Conservation (phyloP, 2,113 vertebrate genomes). For the Megalops atlanticus region DNA sequence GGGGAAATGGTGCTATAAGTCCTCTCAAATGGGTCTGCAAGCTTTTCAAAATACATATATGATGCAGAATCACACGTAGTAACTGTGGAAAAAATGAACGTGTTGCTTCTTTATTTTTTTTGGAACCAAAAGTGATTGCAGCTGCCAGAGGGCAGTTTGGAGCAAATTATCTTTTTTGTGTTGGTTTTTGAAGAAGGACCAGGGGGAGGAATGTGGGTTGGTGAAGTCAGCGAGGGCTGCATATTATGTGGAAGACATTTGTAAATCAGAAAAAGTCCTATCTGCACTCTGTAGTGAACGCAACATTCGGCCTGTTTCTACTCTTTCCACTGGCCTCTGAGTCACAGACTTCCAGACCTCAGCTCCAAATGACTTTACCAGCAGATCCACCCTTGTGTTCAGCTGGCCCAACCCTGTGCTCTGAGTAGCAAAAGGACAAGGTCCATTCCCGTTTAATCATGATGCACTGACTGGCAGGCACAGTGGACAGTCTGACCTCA, state of each 20-base stretch:
- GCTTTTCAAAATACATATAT: constrained; percentile 3
- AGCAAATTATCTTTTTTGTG: constrained; percentile 14
- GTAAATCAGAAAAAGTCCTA: background rate
- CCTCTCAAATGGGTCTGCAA: constrained; percentile 43
- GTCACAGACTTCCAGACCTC: background rate
- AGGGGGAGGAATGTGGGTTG: background rate
- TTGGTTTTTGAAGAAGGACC: background rate
- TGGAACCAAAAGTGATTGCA: constrained; percentile 6
- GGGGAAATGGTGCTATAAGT: constrained; percentile 40
- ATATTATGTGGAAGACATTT: background rate
- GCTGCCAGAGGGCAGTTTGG: no score
- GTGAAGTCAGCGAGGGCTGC: no score
- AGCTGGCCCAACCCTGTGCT: background rate
- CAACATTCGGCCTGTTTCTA: background rate
- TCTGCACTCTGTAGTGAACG: background rate
- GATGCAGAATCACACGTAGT: background rate
- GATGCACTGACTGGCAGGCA: no score
- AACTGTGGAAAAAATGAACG: background rate
- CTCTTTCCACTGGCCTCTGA: constrained; percentile 5
- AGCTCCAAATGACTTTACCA: constrained; percentile 11
- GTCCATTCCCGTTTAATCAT: no score
- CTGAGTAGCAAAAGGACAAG: no score
- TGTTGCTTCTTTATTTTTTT: background rate
- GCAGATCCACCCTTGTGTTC: background rate
- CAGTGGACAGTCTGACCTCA: background rate